Base-by-base conservation (phyloP, 1,140 invertebrate genomes). In the Zaprionus inermis region DNA sequence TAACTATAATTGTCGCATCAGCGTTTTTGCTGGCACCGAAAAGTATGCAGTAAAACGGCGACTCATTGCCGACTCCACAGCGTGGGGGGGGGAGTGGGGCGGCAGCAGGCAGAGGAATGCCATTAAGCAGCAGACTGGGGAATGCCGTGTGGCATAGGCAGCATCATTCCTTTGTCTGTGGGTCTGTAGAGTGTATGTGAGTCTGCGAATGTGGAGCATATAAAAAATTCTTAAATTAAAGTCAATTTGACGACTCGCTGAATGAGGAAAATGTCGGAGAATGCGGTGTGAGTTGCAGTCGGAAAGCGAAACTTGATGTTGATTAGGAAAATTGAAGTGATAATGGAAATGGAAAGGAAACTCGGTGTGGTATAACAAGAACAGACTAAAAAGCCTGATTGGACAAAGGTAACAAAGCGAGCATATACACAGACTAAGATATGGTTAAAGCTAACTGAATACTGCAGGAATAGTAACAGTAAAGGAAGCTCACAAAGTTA, bases 1-100 rank as follows among this genome's bases (percentile, higher is more conserved):
- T 86, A 86, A 86, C 82, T 86, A 86, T 86, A 88, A 86, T 86
- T 86, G 82, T 86, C 83, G 82, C 82, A 86, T 86, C 82, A 86
- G 82, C 82, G 75, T 88, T 88, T 82, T 88, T 85, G 70, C 36
- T 32, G 18, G 24, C 20, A 51, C 67, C 81, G 51, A 80, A 84
- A 84, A 80, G 78, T 77, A 67, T 59, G 69, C 73, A 84, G 77
- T 81, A 77, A 82, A 78, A 75, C 55, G 69, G 44, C 18, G 52
- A 83, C 66, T 83, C 81, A 83, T 77, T 61, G 64, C 41, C 16
- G 14, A 49, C 36, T 36, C 18, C 41, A 18, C 36, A 52, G 14
- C 32, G n/a, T 36, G 20, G 10, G 16, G 7, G 10, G 49, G 70
- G 28, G 46, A 18, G 38, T 46, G 71, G 1, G 64, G 67, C n/a